Evolutionary conservation across 2,113 vertebrate genomes (phyloP).

Genomic region (Xenopus borealis): DNA sequence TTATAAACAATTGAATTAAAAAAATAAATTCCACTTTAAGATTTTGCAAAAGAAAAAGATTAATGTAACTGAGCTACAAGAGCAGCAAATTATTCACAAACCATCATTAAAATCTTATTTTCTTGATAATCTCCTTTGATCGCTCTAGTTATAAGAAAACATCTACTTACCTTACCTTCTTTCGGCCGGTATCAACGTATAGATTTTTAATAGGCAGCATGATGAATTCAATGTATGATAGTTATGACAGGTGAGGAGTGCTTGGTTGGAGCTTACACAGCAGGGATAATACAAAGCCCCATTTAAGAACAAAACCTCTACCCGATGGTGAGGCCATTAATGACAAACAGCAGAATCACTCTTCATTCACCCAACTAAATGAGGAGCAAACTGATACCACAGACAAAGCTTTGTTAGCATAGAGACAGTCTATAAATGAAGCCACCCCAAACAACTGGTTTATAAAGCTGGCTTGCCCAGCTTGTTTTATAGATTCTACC

Average conservation of each 20-base stretch:
- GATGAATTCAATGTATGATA: constrained; percentile 91
- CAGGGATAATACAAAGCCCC: constrained; percentile 87
- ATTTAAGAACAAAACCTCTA: constrained; percentile 83
- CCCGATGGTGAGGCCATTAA: constrained; percentile 78
- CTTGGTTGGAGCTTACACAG: constrained; percentile 84
- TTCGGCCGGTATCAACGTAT: constrained; percentile 60
- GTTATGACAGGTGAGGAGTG: constrained; percentile 90
- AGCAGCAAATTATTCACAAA: constrained; percentile 61
- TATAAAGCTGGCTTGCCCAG: constrained; percentile 61
- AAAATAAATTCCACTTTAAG: background rate
- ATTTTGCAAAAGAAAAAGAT: background rate
- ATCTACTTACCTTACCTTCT: constrained; percentile 42
- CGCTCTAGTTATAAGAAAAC: constrained; percentile 68
- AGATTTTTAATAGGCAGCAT: constrained; percentile 70
- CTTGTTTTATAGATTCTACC: constrained; percentile 21
- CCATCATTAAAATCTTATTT: constrained; percentile 71
- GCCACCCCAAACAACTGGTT: constrained; percentile 62
- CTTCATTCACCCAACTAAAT: constrained; percentile 63
- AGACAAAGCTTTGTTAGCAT: constrained; percentile 69
- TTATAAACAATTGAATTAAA: too few species aligned
- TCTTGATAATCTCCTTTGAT: constrained; percentile 68
- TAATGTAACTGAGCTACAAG: constrained; percentile 36
- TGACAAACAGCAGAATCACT: constrained; percentile 75
- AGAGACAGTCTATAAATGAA: constrained; percentile 61
- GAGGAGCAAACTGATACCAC: constrained; percentile 65